phyloP scores from a whole-genome alignment of 1,140 invertebrate species.

The Meloidogyne hapla region DNA sequence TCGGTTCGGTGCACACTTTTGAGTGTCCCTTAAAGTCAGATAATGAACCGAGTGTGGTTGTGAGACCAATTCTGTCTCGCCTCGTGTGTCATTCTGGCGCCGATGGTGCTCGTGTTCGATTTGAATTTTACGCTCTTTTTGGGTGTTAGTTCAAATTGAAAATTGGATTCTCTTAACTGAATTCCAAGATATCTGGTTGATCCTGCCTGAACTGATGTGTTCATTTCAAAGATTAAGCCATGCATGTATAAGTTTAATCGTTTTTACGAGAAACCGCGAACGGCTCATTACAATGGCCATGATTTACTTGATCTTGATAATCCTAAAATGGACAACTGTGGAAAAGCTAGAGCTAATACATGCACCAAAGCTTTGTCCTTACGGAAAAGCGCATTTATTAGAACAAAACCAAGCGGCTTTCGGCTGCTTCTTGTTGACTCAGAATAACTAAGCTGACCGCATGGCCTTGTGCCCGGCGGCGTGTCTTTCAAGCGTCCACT shows the following conservation, averaged over 20 bases:
- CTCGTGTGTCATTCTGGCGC: no score
- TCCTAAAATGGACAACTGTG: constrained; percentile 84
- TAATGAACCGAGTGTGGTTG: no score
- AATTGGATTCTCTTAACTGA: no score
- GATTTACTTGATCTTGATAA: constrained; percentile 51
- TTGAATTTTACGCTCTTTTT: no score
- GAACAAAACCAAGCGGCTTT: constrained; percentile 56
- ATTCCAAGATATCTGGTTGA: constrained; percentile 49
- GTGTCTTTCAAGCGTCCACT: constrained; percentile 82
- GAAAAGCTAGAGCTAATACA: constrained; percentile 83
- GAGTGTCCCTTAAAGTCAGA: no score
- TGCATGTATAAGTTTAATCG: constrained; percentile 65
- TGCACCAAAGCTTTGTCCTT: constrained; percentile 65
- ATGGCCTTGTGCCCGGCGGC: constrained; percentile 74
- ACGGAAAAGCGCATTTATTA: constrained; percentile 53
- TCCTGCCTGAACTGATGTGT: constrained; percentile 70
- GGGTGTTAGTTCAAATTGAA: no score
- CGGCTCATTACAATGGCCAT: constrained; percentile 59
- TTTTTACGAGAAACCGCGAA: constrained; percentile 55
- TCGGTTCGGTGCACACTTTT: no score
- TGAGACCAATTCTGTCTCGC: no score
- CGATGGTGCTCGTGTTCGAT: no score
- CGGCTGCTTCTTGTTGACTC: constrained; percentile 71
- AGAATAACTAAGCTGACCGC: constrained; percentile 78
- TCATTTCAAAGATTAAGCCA: constrained; percentile 71